Percentiles rank a stretch among this genome's conserved stretches.
Conservation (phyloP, 2,797 vertebrate species). For the Pseudocheirus occidentalis region DNA sequence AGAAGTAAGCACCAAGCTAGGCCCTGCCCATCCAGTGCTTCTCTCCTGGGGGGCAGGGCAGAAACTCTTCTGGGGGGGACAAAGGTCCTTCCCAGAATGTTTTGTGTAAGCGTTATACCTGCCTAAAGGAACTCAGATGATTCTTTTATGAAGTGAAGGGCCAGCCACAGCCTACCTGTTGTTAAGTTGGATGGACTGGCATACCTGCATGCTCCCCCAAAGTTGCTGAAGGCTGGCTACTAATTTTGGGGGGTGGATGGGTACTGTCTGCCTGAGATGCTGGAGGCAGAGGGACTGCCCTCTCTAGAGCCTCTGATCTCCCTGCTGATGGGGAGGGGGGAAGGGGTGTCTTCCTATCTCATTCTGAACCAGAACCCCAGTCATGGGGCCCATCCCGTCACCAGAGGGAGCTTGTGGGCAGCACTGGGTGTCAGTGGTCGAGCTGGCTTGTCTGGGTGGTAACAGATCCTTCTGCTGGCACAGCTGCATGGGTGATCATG, state of each 20-base stretch:
- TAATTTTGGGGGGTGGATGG: neutral
- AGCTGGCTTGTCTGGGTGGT: neutral
- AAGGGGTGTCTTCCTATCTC: neutral
- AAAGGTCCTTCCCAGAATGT: neutral
- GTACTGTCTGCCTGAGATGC: neutral
- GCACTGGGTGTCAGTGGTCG: neutral
- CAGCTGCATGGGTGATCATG: neutral
- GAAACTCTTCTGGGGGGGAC: neutral
- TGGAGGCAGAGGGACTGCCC: neutral
- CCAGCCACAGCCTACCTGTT: neutral
- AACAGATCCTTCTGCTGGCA: neutral
- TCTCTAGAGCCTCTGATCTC: neutral
- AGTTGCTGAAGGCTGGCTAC: neutral
- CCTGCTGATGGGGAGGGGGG: neutral
- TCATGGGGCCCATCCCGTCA: neutral
- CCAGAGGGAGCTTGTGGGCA: constrained; percentile 67
- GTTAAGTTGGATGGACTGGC: neutral
- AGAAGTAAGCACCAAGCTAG: neutral
- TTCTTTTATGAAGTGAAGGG: neutral
- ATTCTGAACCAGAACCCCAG: neutral
- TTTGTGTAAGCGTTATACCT: neutral
- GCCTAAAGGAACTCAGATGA: constrained; percentile 3
- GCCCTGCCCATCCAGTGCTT: neutral
- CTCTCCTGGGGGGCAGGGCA: neutral
- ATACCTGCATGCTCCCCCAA: neutral